Conservation (phyloP, 92 coral and sea anemone genomes). For the Desmophyllum pertusum region DNA sequence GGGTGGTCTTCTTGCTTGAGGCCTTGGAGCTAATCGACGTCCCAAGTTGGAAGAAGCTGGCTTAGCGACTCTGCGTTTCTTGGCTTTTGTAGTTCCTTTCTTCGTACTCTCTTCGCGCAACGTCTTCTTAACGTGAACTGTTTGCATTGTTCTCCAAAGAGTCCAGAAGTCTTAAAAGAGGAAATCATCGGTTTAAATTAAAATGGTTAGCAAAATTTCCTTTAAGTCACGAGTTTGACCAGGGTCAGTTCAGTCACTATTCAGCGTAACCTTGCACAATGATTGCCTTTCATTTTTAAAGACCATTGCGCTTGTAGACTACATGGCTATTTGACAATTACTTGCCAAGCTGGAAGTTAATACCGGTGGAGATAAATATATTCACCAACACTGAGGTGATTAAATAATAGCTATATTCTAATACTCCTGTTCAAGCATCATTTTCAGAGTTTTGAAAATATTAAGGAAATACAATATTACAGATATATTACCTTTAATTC, state of each 20-base stretch:
- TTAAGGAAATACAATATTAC: neutral
- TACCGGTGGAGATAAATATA: neutral
- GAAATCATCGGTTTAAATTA: neutral
- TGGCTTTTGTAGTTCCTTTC: neutral
- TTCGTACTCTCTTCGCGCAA: neutral
- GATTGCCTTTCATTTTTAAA: neutral
- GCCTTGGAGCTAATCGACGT: conserved; percentile 19
- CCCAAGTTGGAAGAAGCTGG: conserved; percentile 15
- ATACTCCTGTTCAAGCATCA: neutral
- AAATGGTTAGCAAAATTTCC: neutral
- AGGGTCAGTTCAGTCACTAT: too few relatives aligned
- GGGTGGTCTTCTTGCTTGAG: neutral
- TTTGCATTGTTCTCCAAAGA: conserved; percentile 4
- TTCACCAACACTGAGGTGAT: neutral
- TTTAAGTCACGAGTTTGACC: too few relatives aligned
- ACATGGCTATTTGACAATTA: neutral
- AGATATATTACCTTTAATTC: conserved; percentile 5
- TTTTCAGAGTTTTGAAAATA: neutral
- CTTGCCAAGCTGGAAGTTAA: too few relatives aligned
- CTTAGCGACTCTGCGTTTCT: neutral
- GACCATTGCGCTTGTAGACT: neutral
- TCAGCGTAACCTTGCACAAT: neutral
- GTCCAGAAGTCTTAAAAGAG: conserved; percentile 33
- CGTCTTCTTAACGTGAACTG: neutral
- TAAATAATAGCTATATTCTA: too few relatives aligned